Evolutionary conservation across 2,888 invertebrate species (phyloP).

Genomic region (Congeria kusceri): DNA sequence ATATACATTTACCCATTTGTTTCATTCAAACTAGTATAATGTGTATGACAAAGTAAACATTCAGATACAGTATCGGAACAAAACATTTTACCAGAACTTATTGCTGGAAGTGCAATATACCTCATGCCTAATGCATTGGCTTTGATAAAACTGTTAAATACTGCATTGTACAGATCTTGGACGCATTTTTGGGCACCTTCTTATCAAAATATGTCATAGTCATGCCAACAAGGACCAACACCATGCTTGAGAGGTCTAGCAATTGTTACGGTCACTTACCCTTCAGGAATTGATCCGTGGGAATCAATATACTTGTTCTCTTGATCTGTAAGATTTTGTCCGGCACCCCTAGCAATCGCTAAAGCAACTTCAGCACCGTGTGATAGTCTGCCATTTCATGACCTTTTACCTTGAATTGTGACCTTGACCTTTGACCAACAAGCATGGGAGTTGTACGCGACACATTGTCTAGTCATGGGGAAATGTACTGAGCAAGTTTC

Average conservation of each 20-base stretch:
- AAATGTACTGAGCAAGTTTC: too few species aligned
- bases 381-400: conserved; percentile 22
- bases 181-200: neutral
- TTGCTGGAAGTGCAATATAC: conserved; percentile 31
- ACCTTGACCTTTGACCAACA: too few species aligned
- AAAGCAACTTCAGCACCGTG: conserved; percentile 23
- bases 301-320: neutral
- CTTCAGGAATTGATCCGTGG: conserved; percentile 6
- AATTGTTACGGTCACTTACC: neutral
- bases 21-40: too few species aligned
- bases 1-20: too few species aligned
- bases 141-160: neutral
- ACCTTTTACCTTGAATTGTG: too few species aligned
- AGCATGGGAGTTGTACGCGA: too few species aligned
- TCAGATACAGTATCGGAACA: too few species aligned
- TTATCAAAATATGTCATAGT: conserved; percentile 7
- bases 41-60: too few species aligned
- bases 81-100: conserved; percentile 33
- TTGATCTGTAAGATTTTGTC: conserved; percentile 2
- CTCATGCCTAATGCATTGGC: neutral
- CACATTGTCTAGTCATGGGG: too few species aligned
- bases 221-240: conserved; percentile 31
- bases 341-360: conserved; percentile 26
- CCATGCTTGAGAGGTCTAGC: conserved; percentile 18
- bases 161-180: conserved; percentile 1